Evolutionary conservation across 2,888 invertebrate genomes (phyloP).

Genomic region (Protophormia terraenovae): DNA sequence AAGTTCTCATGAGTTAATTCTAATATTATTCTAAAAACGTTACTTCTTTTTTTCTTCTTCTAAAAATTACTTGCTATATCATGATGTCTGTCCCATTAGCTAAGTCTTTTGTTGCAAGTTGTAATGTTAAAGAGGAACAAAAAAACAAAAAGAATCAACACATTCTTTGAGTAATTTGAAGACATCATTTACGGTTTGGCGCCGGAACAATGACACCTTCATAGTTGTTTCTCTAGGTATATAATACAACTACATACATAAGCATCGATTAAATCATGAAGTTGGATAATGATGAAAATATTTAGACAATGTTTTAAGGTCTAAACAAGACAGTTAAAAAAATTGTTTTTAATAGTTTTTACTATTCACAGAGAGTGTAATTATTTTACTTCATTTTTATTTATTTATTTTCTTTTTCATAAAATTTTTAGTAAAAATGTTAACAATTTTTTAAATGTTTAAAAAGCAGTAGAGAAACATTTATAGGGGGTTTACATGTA

Average conservation of each 20-base stretch:
- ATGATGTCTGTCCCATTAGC: neutral
- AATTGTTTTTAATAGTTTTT: too few relatives aligned
- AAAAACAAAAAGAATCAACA: neutral
- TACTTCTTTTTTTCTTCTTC: neutral
- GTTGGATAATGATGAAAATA: constrained; percentile 14
- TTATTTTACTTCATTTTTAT: too few relatives aligned
- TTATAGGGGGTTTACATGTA: too few relatives aligned
- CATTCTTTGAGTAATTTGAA: constrained; percentile 41
- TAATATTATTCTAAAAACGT: neutral
- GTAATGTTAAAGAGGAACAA: neutral
- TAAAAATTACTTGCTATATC: constrained; percentile 19
- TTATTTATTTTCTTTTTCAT: too few relatives aligned
- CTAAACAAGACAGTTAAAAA: neutral
- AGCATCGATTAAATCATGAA: constrained; percentile 40
- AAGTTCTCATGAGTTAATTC: constrained; percentile 27
- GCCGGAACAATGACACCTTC: constrained; percentile 55
- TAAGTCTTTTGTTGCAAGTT: neutral
- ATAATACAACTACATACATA: neutral
- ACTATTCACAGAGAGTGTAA: too few relatives aligned
- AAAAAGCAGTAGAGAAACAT: too few relatives aligned
- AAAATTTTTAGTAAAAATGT: too few relatives aligned
- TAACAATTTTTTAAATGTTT: too few relatives aligned
- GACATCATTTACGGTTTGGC: constrained; percentile 51
- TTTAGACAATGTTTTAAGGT: constrained; percentile 34
- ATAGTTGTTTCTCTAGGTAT: neutral